phyloP scores from a whole-genome alignment of 2,797 vertebrate species.

The Takifugu ocellatus region DNA sequence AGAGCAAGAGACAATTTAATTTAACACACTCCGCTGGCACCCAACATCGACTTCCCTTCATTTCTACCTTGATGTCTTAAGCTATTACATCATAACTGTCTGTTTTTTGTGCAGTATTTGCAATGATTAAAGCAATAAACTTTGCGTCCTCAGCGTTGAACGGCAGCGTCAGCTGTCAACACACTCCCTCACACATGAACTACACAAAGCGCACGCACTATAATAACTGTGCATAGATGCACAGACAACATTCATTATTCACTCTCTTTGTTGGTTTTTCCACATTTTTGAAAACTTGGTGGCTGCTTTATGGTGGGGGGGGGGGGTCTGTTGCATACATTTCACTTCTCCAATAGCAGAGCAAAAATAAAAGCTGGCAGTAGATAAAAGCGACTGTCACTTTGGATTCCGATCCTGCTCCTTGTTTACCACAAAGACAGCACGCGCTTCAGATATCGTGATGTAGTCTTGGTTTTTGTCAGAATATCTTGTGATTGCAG shows the following conservation, averaged over 20 bases:
- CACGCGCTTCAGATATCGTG: neutral
- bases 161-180: conserved; percentile 8
- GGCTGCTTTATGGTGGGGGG: too few relatives aligned
- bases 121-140: conserved; percentile 1
- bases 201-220: conserved; percentile 6
- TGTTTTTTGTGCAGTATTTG: neutral
- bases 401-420: conserved; percentile 36
- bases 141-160: neutral
- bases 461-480: neutral
- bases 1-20: neutral
- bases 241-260: conserved; percentile 23
- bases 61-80: too few relatives aligned
- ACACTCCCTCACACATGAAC: neutral
- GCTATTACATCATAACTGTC: too few relatives aligned
- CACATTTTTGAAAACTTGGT: too few relatives aligned
- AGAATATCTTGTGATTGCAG: neutral
- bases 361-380: conserved; percentile 43
- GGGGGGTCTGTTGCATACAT: neutral
- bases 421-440: conserved; percentile 39
- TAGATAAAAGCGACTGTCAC: conserved; percentile 57
- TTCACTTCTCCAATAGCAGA: conserved; percentile 16
- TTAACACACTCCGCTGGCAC: too few relatives aligned
- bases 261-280: conserved; percentile 14
- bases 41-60: too few relatives aligned
- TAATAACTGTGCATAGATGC: conserved; percentile 5